Conservation (phyloP, 2,888 invertebrate genomes). For the Lutraria lutraria region DNA sequence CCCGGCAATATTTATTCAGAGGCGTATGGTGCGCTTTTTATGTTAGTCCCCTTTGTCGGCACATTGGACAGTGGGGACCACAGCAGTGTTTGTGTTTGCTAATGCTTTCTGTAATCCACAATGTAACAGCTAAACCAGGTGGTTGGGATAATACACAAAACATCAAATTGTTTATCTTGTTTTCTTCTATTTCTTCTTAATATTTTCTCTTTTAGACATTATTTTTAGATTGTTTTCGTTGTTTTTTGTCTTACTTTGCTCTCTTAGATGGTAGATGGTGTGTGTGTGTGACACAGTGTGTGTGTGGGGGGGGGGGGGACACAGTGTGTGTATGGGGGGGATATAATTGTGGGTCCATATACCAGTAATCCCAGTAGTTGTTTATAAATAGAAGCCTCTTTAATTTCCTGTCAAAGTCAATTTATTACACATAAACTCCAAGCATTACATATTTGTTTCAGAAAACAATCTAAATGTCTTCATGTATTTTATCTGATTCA, state of each 20-base stretch:
- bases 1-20: constrained; percentile 45
- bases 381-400: too few relatives aligned
- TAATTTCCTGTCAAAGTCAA: too few relatives aligned
- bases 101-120: constrained; percentile 27
- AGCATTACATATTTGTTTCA: too few relatives aligned
- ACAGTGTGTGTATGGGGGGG: too few relatives aligned
- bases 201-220: background rate
- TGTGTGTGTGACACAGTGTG: background rate
- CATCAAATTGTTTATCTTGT: background rate
- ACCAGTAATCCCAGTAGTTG: too few relatives aligned
- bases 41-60: constrained; percentile 37
- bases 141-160: constrained; percentile 16
- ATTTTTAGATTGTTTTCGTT: background rate
- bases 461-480: too few relatives aligned
- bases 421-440: too few relatives aligned
- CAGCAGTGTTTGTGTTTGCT: constrained; percentile 36
- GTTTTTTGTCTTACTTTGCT: background rate
- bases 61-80: constrained; percentile 13
- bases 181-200: background rate
- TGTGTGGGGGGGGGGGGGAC: too few relatives aligned
- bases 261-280: background rate
- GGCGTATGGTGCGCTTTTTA: constrained; percentile 42
- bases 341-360: too few relatives aligned
- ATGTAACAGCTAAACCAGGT: constrained; percentile 17
- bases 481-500: too few relatives aligned